Base-by-base conservation (phyloP, 2,888 invertebrate species). In the Trissolcus japonicus region DNA sequence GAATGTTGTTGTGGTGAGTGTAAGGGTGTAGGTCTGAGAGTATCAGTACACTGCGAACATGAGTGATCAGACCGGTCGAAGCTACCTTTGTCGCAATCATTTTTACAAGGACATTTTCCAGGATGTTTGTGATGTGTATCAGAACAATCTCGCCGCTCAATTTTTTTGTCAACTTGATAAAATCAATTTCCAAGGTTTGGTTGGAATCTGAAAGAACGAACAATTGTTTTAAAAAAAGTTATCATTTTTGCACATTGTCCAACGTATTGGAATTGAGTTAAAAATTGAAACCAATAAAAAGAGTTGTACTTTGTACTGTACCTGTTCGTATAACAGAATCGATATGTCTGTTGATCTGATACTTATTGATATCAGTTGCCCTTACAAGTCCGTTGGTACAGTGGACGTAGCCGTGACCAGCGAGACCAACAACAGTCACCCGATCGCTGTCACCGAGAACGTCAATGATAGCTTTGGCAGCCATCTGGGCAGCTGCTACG, bases 321-420 rank as follows among this genome's bases (percentile, higher is more conserved):
- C 86, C 86, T 68, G 79, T 83, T 79, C 85, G 80, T 2, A 66
- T 76, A 50, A 87, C 82, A 56, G 83, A 75, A 35, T 88, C 88
- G 16, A 89, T 83, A 60, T 86, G 83, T 19, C 87, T 76, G 3
- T 81, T 83, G 25, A 89, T 73, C 57, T 87, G 85, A 67, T 86
- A 86, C 60, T 89, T 89, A 65, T 88, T 88, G 4, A 88, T 82
- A 68, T 89, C 89, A 3, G 86, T 88, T 0, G 89, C 87, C 43
- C 79, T 83, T 17, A 86, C 63, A 17, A 89, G 79, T 50, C 82
- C 80, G 60, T 86, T 83, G 48, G 82, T 81, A 56, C 88, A 88
- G 63, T 86, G 80, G 3, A 83, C 51, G 0, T 82, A 82, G 17
- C 80, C 82, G 29, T 80, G 80, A 14, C 82, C 86, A 11, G 84